Evolutionary conservation across 1,140 invertebrate species (phyloP).

Genomic region (Ganaspis sp.): DNA sequence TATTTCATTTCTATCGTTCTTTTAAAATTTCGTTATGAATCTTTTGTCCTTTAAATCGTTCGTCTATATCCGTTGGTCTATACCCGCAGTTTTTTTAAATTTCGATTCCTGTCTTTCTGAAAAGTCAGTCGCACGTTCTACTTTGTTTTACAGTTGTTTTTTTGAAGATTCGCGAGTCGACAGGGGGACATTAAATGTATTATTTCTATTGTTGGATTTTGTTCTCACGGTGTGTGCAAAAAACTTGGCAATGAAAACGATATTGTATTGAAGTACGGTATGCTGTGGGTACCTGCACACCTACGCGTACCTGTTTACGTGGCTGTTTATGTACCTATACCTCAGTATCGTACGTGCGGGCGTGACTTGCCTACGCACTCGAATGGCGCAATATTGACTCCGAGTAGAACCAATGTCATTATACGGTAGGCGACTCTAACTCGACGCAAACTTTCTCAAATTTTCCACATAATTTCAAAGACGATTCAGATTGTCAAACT

Average conservation of each 20-base stretch:
- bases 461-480: too few relatives aligned
- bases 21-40: too few relatives aligned
- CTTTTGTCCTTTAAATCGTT: too few relatives aligned
- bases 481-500: too few relatives aligned
- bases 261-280: neutral
- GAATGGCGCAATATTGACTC: slow-evolving; percentile 49
- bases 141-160: too few relatives aligned
- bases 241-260: neutral
- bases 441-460: neutral
- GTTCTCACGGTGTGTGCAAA: neutral
- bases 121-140: too few relatives aligned
- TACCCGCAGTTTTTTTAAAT: too few relatives aligned
- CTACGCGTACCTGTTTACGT: slow-evolving; percentile 26
- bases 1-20: too few relatives aligned
- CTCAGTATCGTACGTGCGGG: slow-evolving; percentile 48
- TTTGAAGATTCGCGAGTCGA: too few relatives aligned
- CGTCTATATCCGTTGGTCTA: too few relatives aligned
- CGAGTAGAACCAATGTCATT: slow-evolving; percentile 53
- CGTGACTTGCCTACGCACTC: slow-evolving; percentile 56
- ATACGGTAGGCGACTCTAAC: slow-evolving; percentile 52
- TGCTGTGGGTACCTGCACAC: slow-evolving; percentile 33
- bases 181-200: neutral
- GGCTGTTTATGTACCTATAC: slow-evolving; percentile 32
- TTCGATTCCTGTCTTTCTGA: too few relatives aligned
- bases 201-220: neutral